phyloP scores from a whole-genome alignment of 2,888 invertebrate genomes.

The Ethmia dodecea region DNA sequence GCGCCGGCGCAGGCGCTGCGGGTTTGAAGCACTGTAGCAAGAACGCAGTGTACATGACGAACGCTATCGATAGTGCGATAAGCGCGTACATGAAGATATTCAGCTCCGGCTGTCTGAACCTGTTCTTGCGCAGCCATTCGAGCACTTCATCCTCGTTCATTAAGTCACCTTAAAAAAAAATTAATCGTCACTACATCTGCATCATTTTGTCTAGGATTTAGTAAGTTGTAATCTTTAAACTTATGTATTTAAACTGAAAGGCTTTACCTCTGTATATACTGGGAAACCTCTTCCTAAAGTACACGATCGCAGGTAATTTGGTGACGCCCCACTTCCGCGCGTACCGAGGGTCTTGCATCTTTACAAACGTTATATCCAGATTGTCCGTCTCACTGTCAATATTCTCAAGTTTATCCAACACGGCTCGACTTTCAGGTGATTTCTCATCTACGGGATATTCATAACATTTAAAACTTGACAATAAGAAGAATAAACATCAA shows the following conservation, averaged over 20 bases:
- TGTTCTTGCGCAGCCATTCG: slow-evolving; percentile 95
- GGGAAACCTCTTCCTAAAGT: slow-evolving; percentile 93
- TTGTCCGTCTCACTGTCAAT: slow-evolving; percentile 97
- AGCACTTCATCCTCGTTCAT: slow-evolving; percentile 90
- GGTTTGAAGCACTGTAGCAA: slow-evolving; percentile 93
- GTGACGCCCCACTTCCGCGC: slow-evolving; percentile 96
- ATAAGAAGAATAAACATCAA: too few species aligned
- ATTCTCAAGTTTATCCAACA: slow-evolving; percentile 91
- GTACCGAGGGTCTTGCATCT: slow-evolving; percentile 94
- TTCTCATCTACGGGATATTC: slow-evolving; percentile 87
- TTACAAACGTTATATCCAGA: slow-evolving; percentile 95
- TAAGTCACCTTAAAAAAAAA: slow-evolving; percentile 82
- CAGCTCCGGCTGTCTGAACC: slow-evolving; percentile 94
- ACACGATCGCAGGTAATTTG: slow-evolving; percentile 93
- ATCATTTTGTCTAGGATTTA: background rate
- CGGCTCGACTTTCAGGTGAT: slow-evolving; percentile 88
- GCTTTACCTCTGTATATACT: slow-evolving; percentile 93
- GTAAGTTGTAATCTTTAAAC: too few species aligned
- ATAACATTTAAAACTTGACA: too few species aligned
- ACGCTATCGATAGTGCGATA: slow-evolving; percentile 89
- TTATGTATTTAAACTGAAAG: too few species aligned
- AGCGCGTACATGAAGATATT: slow-evolving; percentile 96
- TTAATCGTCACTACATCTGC: background rate
- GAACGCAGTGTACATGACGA: slow-evolving; percentile 93
- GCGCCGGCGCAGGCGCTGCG: slow-evolving; percentile 78